phyloP scores from a whole-genome alignment of 2,113 vertebrate species.

The Eupsittula cactorum region DNA sequence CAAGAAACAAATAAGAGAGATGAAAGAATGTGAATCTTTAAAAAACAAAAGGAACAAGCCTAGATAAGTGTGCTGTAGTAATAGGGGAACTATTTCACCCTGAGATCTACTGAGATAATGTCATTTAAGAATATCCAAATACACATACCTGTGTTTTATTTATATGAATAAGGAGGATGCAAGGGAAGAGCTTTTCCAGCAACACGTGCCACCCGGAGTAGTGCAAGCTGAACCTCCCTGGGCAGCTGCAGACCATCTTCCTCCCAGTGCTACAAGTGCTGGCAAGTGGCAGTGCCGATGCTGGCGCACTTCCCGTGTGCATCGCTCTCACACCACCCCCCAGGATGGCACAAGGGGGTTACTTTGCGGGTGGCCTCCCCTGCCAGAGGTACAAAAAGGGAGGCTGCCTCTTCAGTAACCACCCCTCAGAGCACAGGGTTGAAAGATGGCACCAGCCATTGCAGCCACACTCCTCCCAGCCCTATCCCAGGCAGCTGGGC shows the following conservation, averaged over 20 bases:
- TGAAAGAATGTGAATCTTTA: not conserved
- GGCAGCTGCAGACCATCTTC: not conserved
- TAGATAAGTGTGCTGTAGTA: not conserved
- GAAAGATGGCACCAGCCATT: rapidly evolving
- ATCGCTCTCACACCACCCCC: rapidly evolving
- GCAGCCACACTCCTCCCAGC: not conserved
- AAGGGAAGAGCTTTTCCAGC: not conserved
- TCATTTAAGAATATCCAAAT: not conserved
- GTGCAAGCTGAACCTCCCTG: not conserved
- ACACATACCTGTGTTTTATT: not conserved
- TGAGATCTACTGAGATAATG: not conserved
- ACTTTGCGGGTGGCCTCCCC: not conserved
- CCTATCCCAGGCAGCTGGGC: rapidly evolving
- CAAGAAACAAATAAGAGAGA: not conserved
- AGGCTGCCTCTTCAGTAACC: not conserved
- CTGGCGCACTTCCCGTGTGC: rapidly evolving
- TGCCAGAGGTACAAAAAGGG: rapidly evolving
- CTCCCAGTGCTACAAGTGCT: not conserved
- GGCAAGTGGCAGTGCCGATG: not conserved
- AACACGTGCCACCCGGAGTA: rapidly evolving
- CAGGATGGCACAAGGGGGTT: not conserved
- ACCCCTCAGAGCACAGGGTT: not conserved
- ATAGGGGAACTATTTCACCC: not conserved
- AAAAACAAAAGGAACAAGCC: not conserved
- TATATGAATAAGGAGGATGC: not conserved